Evolutionary conservation across 53 echinoderm and acorn worm species (phyloP).

Genomic region (Mesocentrotus franciscanus): DNA sequence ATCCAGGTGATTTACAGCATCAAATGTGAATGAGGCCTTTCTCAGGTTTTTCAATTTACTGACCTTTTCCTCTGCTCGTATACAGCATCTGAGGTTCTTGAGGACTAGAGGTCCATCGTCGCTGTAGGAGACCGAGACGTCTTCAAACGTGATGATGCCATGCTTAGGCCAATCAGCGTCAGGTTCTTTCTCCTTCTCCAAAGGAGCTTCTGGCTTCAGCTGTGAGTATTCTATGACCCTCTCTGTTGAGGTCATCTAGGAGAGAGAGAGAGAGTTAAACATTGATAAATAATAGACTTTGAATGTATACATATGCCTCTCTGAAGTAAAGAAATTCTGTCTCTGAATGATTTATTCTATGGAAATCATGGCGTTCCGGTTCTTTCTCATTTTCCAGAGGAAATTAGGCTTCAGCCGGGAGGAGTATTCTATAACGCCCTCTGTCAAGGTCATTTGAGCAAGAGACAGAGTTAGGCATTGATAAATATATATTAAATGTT

Average conservation of each 20-base stretch:
- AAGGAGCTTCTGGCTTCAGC: slow-evolving; percentile 82
- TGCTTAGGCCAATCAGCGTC: slow-evolving; percentile 87
- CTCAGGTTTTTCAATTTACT: not conserved
- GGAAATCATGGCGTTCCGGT: slow-evolving; percentile 72
- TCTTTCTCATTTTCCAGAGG: slow-evolving; percentile 54
- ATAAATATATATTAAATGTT: too few relatives aligned
- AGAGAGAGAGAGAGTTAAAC: not conserved
- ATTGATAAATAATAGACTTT: not conserved
- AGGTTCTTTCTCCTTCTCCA: slow-evolving; percentile 80
- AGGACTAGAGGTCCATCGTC: slow-evolving; percentile 88
- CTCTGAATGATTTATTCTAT: slow-evolving; percentile 77
- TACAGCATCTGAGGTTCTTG: slow-evolving; percentile 75
- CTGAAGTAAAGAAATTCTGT: slow-evolving; percentile 73
- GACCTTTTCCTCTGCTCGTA: slow-evolving; percentile 88
- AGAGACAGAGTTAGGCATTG: too few relatives aligned
- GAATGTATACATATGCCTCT: slow-evolving; percentile 64
- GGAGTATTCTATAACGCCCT: not conserved
- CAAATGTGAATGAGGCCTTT: too few relatives aligned
- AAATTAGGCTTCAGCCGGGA: too few relatives aligned
- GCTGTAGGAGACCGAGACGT: slow-evolving; percentile 77
- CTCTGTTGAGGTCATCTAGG: slow-evolving; percentile 96
- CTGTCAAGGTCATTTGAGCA: not conserved
- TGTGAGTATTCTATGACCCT: slow-evolving; percentile 85
- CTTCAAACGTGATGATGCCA: slow-evolving; percentile 85
- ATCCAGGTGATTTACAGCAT: too few relatives aligned